Evolutionary conservation across 2,113 vertebrate genomes (phyloP), one percentile per base, ranked within the genome.

Genomic region (Ursus arctos): DNA sequence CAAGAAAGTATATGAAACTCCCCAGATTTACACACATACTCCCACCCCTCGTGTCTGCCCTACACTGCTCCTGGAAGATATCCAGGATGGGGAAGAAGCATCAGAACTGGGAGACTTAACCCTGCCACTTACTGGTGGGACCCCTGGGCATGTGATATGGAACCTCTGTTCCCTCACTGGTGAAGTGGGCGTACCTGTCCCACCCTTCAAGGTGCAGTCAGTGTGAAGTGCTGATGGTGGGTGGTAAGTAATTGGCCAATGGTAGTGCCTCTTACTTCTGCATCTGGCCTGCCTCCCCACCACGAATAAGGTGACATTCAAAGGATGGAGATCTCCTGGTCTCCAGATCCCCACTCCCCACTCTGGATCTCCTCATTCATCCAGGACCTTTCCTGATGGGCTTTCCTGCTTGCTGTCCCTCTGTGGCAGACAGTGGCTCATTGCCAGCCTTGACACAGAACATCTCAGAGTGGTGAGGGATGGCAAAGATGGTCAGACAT

Each of bases 161-260:
- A 76, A 4, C 18, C 43, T 76, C 36, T 19, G 21, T 33, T 47
- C 63, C 53, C 65, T 81, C 2, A 5, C 51, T 24, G n/a, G 26
- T 36, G 43, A 63, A 69, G 53, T 5, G 31, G 15, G 8, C 65
- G 7, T 36, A 22, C 16, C 15, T 51, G 16, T 61, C 1, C 6
- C 28, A 26, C 7, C 15, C 36, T 43, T 92, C 43, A 26, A 33
- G 63, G 26, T 76, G 2, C 53, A 7, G 22, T 71, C 22, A 47
- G 21, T 18, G 1, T 71, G 57, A 12, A 28, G 26, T 10, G 53
- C 40, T 0, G 1, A 13, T 53, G 18, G 7, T 1, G 7, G 11
- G 10, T 16, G 14, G 7, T 14, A 33, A 1, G 2, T n/a, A 10
- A 26, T 13, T 22, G 14, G n/a, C 28, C 49, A 47, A 0, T 0